phyloP scores from a whole-genome alignment of 2,113 vertebrate genomes.

The Antechinus flavipes region DNA sequence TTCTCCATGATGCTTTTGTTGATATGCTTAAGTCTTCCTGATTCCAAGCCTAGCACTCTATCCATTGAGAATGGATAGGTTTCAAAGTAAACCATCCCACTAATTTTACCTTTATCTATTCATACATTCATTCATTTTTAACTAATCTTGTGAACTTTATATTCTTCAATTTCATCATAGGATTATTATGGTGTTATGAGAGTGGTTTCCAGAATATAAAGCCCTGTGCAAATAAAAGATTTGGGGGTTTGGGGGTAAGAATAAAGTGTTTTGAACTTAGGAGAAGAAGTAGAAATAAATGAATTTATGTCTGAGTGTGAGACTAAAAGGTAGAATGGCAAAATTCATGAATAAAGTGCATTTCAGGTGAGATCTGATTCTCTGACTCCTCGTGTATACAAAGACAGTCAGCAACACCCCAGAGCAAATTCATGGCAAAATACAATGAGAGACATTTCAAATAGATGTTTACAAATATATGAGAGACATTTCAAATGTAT shows the following conservation, averaged over 20 bases:
- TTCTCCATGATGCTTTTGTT: neutral
- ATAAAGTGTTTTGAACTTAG: neutral
- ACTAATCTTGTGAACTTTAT: neutral
- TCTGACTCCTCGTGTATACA: neutral
- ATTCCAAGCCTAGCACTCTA: neutral
- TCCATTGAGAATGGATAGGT: neutral
- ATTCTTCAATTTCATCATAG: neutral
- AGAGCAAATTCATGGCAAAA: neutral
- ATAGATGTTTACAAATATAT: too few species aligned
- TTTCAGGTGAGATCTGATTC: neutral
- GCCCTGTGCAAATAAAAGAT: neutral
- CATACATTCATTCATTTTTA: neutral
- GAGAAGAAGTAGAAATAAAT: neutral
- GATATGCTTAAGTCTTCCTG: neutral
- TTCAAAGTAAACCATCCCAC: neutral
- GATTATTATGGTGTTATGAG: neutral
- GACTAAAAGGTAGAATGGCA: neutral
- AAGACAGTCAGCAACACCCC: neutral
- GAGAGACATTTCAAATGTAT: too few species aligned
- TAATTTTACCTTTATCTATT: neutral
- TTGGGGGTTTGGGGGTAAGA: neutral
- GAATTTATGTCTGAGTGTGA: neutral
- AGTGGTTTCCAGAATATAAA: neutral
- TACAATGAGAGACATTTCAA: neutral
- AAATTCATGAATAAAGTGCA: neutral